Base-by-base conservation (phyloP, 2,113 vertebrate genomes). In the Martes martes region DNA sequence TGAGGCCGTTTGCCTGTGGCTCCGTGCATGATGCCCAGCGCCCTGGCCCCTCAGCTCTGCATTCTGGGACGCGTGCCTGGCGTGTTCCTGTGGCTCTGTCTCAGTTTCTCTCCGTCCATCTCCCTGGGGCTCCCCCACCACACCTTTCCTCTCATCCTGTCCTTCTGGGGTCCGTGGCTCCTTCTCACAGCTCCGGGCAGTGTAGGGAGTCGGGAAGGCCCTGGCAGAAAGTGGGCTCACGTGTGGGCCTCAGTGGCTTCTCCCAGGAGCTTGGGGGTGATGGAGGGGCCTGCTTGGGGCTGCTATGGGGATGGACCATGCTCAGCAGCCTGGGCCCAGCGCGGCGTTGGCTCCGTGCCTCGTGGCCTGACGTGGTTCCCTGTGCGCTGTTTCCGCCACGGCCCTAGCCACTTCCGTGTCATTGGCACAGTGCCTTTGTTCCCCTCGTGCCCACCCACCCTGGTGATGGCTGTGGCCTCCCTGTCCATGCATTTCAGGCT, bases 121-220 rank as follows among this genome's bases (percentile, higher is more conserved):
- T 65, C 16, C 2, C 42, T 0, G 4, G 23, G 33, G 57, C 55
- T 47, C 24, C n/a, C 45, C 19, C 4, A 3, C n/a, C 55, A 74
- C 4, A 28, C 28, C 16, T 8, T 1, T 6, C 0, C 0, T 13
- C 84, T 6, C 1, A 21, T 78, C 13, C 33, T 33, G 45, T 28
- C n/a, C 11, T 23, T n/a, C 50, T 3, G 10, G 24, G 47, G 73
- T 26, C 26, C 9, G 14, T 18, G 42, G 57, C 59, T 33, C 33
- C 33, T 79, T 50, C 42, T 2, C 4, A 6, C 33, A 21, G n/a
- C 61, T 67, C 42, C 6, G 2, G 59, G 45, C 3, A 1, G 28
- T 10, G n/a, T 1, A 50, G 24, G 73, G 7, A 28, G 73, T 45
- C 3, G 26, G 65, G 59, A 26, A 65, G 74, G 59, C 45, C 31